phyloP scores from a whole-genome alignment of 35 echinoderm and acorn worm species.

The Heliocidaris tuberculata region DNA sequence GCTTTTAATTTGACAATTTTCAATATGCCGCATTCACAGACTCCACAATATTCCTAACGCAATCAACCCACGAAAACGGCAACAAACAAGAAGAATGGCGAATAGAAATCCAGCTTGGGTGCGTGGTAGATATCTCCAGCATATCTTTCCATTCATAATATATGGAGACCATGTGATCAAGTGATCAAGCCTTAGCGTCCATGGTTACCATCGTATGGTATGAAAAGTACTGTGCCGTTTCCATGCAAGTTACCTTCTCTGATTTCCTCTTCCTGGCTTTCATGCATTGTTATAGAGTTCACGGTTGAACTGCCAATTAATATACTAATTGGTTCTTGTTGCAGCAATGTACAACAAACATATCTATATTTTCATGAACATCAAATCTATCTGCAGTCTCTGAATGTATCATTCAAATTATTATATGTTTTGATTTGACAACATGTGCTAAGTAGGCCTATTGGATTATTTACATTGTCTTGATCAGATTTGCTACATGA shows the following conservation, averaged over 20 bases:
- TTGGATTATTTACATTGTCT: too few species aligned
- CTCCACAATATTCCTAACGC: not conserved
- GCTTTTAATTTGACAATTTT: not conserved
- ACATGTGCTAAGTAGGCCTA: too few species aligned
- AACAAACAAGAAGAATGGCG: not conserved
- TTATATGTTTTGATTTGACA: too few species aligned
- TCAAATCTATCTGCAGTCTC: not conserved
- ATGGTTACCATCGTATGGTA: not conserved
- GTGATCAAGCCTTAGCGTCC: not conserved
- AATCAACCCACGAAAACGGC: not conserved
- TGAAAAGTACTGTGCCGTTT: not conserved
- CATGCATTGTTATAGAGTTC: not conserved
- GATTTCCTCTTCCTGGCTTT: not conserved
- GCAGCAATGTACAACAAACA: not conserved
- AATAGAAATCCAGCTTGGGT: too few species aligned
- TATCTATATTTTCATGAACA: not conserved
- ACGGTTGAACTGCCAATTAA: not conserved
- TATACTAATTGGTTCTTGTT: not conserved
- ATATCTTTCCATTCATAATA: slow-evolving; percentile 7
- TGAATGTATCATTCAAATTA: not conserved
- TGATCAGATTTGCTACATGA: too few species aligned
- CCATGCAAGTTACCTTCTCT: not conserved
- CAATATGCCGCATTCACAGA: not conserved
- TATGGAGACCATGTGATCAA: not conserved
- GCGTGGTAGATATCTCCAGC: not conserved